These are phyloP conservation scores for Amphilophus citrinellus DNA, from an alignment of 2,113 vertebrate species.

Conservation along the genomic window DNA sequence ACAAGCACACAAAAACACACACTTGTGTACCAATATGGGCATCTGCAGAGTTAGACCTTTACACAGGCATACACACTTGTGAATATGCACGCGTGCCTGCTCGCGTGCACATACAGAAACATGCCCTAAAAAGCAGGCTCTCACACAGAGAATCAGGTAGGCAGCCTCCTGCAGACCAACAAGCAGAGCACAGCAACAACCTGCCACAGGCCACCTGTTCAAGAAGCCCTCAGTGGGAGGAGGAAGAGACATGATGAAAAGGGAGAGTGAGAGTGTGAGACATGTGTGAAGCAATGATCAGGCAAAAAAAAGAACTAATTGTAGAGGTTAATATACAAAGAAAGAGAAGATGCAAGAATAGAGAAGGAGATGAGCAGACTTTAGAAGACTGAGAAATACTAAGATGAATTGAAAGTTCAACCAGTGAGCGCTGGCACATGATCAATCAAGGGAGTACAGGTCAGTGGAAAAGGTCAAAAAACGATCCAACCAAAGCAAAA, in stretches of 20 bases:
- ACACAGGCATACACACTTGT: neutral
- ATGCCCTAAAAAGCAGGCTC: neutral
- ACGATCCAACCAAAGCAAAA: neutral
- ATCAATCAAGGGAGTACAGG: neutral
- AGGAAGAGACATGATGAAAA: constrained; percentile 50
- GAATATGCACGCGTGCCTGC: neutral
- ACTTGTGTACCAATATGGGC: constrained; percentile 23
- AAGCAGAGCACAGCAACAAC: constrained; percentile 72
- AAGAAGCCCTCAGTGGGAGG: constrained; percentile 40
- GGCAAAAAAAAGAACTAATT: constrained; percentile 42
- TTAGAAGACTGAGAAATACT: constrained; percentile 5
- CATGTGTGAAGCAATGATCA: constrained; percentile 41
- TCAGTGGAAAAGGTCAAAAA: neutral
- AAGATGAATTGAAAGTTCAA: constrained; percentile 16
- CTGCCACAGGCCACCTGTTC: constrained; percentile 78
- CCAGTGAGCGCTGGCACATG: neutral
- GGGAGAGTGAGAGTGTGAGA: constrained; percentile 42
- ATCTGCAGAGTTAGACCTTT: constrained; percentile 19
- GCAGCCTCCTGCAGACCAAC: constrained; percentile 67
- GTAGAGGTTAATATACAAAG: constrained; percentile 53
- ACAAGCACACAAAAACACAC: constrained; percentile 24
- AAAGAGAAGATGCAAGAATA: constrained; percentile 22
- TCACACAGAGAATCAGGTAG: constrained; percentile 32
- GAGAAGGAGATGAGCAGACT: neutral
- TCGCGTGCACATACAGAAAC: neutral